Base-by-base conservation (phyloP, 2,113 vertebrate species). In the Naja naja region DNA sequence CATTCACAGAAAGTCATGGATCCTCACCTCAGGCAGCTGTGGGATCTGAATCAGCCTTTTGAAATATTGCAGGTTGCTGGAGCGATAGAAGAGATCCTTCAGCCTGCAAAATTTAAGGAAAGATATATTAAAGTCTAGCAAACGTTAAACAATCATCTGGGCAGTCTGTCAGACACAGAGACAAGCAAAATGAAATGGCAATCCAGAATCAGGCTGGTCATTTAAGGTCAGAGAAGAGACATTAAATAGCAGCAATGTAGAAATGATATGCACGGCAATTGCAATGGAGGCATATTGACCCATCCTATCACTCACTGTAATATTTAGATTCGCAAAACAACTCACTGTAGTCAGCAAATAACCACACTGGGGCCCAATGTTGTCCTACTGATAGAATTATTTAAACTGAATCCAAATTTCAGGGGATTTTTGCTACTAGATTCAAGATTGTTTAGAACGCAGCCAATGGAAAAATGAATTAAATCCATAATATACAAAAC, bases 61-160 rank as follows among this genome's bases (percentile, higher is more conserved):
- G 97, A 99, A 99, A 97, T 99, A 99, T 96, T 99, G 99, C 87
- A 99, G 97, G 97, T 99, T 99, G 97, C 99, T 99, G 96, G 99
- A 99, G 96, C 99, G 99, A 94, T 99, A 99, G 97, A 99, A 99
- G 16, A 99, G 98, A 95, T 98, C 99, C 97, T 99, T 99, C 95
- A 99, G 96, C 97, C 99, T 99, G 94, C 5, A 39, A 94, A 64
- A 81, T 81, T 81, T 43, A 81, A 81, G 74, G 74, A 22, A 81
- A 81, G 18, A 81, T 23, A 23, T 43, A 81, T 81, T 81, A 43
- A 39, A 81, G 3, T 81, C 34, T 43, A 81, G 58, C 45, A 87
- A 90, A 64, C 11, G n/a, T 27, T 20, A 47, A 49, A 58, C n/a
- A 25, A 20, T 14, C 12, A 3, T 54, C 49, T 90, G 69, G n/a